Percentiles rank a stretch among this genome's conserved stretches.
These are phyloP conservation scores for Kryptolebias marmoratus DNA, from an alignment of 2,113 vertebrate species.

Conservation along the genomic window DNA sequence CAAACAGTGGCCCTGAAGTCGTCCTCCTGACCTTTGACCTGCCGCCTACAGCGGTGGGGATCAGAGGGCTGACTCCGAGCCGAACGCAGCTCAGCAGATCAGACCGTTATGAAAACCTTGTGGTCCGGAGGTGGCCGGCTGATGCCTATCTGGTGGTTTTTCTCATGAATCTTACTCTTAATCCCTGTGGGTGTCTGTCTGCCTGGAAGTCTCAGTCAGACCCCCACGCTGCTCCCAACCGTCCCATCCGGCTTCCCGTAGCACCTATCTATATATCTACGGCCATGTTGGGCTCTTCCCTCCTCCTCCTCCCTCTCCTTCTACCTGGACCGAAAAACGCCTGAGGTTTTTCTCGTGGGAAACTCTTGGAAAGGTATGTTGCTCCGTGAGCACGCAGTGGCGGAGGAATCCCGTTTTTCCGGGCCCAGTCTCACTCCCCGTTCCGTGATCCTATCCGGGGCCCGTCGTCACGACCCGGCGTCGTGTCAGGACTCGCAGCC, in stretches of 20 bases:
- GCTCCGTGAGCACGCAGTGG: slow-evolving; percentile 68
- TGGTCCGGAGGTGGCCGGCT: slow-evolving; percentile 33
- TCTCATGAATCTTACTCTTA: slow-evolving; percentile 52
- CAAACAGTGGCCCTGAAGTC: neutral
- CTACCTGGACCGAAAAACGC: slow-evolving; percentile 64
- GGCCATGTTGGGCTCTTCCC: neutral
- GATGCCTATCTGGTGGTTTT: slow-evolving; percentile 51
- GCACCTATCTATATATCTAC: slow-evolving; percentile 16
- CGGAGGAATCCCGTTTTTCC: slow-evolving; percentile 80
- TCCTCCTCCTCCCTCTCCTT: neutral
- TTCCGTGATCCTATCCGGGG: slow-evolving; percentile 50
- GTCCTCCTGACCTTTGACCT: neutral
- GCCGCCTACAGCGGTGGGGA: neutral
- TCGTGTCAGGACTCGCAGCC: slow-evolving; percentile 67
- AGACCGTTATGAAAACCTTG: slow-evolving; percentile 23
- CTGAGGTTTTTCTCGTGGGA: slow-evolving; percentile 81
- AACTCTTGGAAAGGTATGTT: slow-evolving; percentile 74
- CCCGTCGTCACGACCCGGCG: slow-evolving; percentile 32
- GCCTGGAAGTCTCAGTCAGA: slow-evolving; percentile 5
- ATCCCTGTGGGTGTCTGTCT: slow-evolving; percentile 26
- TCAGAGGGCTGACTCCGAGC: neutral
- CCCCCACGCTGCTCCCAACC: neutral
- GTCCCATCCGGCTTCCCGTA: slow-evolving; percentile 3
- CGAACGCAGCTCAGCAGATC: slow-evolving; percentile 9
- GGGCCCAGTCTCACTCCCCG: slow-evolving; percentile 67